Base-by-base conservation (phyloP, 2,797 vertebrate genomes). In the Columba guinea region DNA sequence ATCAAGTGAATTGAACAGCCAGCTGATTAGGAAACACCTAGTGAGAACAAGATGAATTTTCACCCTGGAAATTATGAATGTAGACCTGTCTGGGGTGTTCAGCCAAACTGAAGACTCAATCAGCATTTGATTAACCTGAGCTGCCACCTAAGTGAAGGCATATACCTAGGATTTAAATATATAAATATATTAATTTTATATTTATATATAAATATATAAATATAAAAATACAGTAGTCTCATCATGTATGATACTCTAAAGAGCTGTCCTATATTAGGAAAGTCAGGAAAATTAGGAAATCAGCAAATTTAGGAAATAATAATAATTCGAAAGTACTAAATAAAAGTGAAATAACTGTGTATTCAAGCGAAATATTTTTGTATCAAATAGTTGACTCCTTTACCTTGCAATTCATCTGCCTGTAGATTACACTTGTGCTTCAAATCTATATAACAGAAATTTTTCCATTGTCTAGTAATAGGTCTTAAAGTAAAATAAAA, bases 1-100 rank as follows among this genome's bases (percentile, higher is more conserved):
- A 89, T 94, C 94, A 94, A 80, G 73, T 34, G 79, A 95, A 88
- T 93, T 84, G 84, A 96, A 52, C 76, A 84, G 82, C 69, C 69
- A 81, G 65, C 48, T 94, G 92, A 86, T 91, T 81, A 81, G 76
- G 65, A 90, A 65, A 81, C 62, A 91, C 37, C 79, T 81, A 44
- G 51, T 44, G 84, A 87, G 41, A 84, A 34, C 28, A 58, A 87
- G 87, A 84, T 86, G 82, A 88, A 79, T 96, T 88, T 91, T 94
- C 58, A 84, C 58, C 39, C 73, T 88, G 84, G 24, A 92, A 91
- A 59, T 86, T 84, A 81, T 88, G 82, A 88, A 87, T 80, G 90
- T 60, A 46, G 85, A 48, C 49, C 27, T 5, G 22, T 67, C 73
- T 88, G 73, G 44, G 90, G 48, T 10, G 26, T 77, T 93, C 87